These are phyloP conservation scores for Eilema depressum DNA, from an alignment of 2,888 invertebrate species.

Conservation along the genomic window DNA sequence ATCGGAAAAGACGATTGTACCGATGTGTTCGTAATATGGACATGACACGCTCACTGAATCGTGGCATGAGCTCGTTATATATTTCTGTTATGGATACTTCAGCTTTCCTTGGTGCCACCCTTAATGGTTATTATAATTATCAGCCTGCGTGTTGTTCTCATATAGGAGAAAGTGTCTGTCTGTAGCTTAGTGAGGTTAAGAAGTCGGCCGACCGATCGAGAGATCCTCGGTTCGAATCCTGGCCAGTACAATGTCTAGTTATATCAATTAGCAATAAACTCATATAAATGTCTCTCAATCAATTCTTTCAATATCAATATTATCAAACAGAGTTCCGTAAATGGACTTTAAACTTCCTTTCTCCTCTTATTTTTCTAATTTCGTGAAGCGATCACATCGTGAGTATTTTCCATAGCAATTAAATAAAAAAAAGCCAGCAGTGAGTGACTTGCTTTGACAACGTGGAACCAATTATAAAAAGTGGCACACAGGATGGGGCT, in stretches of 20 bases:
- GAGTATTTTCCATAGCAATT: not conserved
- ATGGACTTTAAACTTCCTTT: not conserved
- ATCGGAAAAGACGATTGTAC: not conserved
- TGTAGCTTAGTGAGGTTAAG: too few relatives aligned
- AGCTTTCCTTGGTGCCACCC: not conserved
- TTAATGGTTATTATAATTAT: not conserved
- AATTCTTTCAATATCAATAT: too few relatives aligned
- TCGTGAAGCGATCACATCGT: not conserved
- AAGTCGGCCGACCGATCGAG: too few relatives aligned
- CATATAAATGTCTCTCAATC: too few relatives aligned
- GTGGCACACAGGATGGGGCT: not conserved
- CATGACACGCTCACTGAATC: not conserved
- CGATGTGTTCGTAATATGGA: not conserved
- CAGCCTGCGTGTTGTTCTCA: not conserved
- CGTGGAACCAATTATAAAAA: not conserved
- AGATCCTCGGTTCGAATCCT: too few relatives aligned
- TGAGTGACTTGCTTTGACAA: not conserved
- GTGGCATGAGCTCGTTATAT: not conserved
- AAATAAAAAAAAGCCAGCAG: not conserved
- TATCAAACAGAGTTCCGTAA: too few relatives aligned
- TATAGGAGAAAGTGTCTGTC: not conserved
- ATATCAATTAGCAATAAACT: too few relatives aligned
- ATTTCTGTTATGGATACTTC: not conserved
- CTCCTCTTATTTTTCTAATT: not conserved
- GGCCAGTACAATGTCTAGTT: too few relatives aligned